These are phyloP conservation scores for Salmo trutta DNA, from an alignment of 2,797 vertebrate genomes.

Conservation along the genomic window DNA sequence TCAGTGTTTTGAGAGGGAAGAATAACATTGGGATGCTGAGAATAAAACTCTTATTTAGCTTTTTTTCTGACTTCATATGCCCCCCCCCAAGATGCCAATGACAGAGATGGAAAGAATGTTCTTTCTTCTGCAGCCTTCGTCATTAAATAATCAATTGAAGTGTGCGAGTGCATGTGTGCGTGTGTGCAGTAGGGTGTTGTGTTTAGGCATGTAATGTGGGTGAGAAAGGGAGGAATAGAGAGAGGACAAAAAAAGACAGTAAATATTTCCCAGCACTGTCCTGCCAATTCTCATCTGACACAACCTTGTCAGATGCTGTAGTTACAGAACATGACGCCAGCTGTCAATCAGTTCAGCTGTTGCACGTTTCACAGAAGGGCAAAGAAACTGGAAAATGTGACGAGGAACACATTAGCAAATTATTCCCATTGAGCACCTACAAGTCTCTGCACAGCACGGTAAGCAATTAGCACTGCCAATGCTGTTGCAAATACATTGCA, in stretches of 20 bases:
- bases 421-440: not conserved
- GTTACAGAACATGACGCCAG: slow-evolving; percentile 63
- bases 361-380: not conserved
- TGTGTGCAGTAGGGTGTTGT: not conserved
- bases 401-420: slow-evolving; percentile 16
- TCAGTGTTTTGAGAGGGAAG: not conserved
- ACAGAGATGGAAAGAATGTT: too few relatives aligned
- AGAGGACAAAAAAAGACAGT: slow-evolving; percentile 16
- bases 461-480: not conserved
- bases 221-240: not conserved
- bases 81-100: too few relatives aligned
- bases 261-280: slow-evolving; percentile 56
- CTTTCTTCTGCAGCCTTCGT: too few relatives aligned
- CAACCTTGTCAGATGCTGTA: slow-evolving; percentile 65
- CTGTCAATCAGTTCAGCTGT: slow-evolving; percentile 60
- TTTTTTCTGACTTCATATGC: too few relatives aligned
- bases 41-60: too few relatives aligned
- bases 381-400: slow-evolving; percentile 9
- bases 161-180: not conserved
- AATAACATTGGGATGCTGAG: not conserved
- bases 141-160: too few relatives aligned
- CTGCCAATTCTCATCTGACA: slow-evolving; percentile 60
- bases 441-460: not conserved
- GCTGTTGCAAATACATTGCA: not conserved
- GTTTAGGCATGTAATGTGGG: too few relatives aligned